A percentile compares a stretch with the other conserved stretches of the same genome.
Conservation (phyloP, 2,113 vertebrate species). For the Gulo gulo region DNA sequence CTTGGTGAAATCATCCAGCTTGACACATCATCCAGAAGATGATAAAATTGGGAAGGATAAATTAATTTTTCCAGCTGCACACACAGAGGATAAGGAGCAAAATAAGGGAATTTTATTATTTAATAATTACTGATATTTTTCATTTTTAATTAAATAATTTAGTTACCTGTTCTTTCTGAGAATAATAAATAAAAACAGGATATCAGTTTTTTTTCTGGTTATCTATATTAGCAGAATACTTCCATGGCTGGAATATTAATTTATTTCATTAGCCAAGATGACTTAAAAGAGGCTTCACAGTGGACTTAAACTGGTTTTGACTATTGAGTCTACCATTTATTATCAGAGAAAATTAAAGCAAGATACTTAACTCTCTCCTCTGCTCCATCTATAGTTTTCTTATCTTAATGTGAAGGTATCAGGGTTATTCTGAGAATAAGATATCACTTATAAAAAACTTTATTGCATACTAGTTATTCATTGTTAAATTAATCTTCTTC, state of each 20-base stretch:
- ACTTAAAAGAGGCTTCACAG: neutral
- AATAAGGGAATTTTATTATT: neutral
- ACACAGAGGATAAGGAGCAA: neutral
- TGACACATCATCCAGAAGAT: slow-evolving; percentile 5
- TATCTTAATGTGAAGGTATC: neutral
- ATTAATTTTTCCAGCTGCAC: slow-evolving; percentile 23
- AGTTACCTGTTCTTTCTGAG: neutral
- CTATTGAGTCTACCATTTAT: neutral
- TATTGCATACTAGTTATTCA: neutral
- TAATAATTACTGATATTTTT: slow-evolving; percentile 28
- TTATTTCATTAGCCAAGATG: neutral
- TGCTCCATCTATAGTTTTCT: neutral
- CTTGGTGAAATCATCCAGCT: slow-evolving; percentile 50
- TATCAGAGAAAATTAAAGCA: neutral
- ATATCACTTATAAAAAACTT: neutral
- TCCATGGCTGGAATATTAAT: slow-evolving; percentile 18
- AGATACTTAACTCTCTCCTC: neutral
- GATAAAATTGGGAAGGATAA: slow-evolving; percentile 30
- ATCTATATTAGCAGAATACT: neutral
- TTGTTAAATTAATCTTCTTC: neutral
- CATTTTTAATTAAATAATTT: slow-evolving; percentile 38
- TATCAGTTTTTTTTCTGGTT: neutral
- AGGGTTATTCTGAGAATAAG: neutral
- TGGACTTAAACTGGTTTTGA: neutral
- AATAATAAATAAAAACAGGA: neutral